Evolutionary conservation across 2,797 vertebrate species (phyloP).

Genomic region (Clangula hyemalis): DNA sequence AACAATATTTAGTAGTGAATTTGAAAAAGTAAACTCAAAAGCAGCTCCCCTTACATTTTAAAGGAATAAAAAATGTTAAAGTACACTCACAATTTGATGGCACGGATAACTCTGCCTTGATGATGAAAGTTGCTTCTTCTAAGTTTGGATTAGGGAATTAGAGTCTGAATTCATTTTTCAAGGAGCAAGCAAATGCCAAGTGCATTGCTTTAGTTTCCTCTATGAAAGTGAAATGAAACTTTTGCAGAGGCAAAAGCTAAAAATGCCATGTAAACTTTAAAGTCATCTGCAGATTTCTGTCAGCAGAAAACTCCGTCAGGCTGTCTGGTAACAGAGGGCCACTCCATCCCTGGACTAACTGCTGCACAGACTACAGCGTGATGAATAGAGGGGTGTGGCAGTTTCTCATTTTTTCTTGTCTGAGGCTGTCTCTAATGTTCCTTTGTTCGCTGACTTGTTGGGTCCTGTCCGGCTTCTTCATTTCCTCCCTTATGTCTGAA

Average conservation of each 20-base stretch:
- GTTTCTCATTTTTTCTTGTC: neutral
- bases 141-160: neutral
- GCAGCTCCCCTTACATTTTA: neutral
- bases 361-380: neutral
- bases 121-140: neutral
- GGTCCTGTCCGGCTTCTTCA: neutral
- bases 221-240: neutral
- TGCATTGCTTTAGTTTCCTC: neutral
- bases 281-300: neutral
- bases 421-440: neutral
- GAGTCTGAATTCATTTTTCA: neutral
- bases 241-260: neutral
- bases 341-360: too few relatives aligned
- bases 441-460: neutral
- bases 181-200: neutral
- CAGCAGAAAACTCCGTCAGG: neutral
- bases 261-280: neutral
- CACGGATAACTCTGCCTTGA: neutral
- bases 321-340: neutral
- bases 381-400: neutral
- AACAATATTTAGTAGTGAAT: neutral
- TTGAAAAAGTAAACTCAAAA: neutral
- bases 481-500: neutral
- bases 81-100: neutral
- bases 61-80: neutral